Base-by-base conservation (phyloP, 2,113 vertebrate genomes). In the Phrynosoma platyrhinos region DNA sequence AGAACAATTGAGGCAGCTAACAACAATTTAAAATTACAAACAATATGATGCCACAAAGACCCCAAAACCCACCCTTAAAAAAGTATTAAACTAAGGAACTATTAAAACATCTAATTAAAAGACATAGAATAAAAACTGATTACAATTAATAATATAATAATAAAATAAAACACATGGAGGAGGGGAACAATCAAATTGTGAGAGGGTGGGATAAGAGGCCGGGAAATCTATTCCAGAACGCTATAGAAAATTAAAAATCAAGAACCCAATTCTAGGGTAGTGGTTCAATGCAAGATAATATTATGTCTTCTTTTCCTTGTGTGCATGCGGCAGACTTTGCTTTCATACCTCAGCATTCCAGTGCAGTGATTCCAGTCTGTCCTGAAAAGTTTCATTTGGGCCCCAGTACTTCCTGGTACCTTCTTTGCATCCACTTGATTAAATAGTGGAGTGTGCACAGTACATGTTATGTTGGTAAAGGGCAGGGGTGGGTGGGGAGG, bases 301-400 rank as follows among this genome's bases (percentile, higher is more conserved):
- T 40, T 80, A 32, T 32, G 30, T 82, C 52, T 36, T 71, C 71
- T 4, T 25, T 40, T 91, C 82, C 76, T 86, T 82, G 89, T 90
- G 87, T 91, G 78, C 90, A 90, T 21, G 21, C 40, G 40, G 42
- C 18, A 47, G 21, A 27, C 47, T 25, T 20, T 79, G 2, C 81
- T 89, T 79, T 66, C 91, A 88, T 89, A 82, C 83, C 53, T 64
- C 82, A 0, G 72, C 53, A 80, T 91, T 89, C 83, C 92, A 81
- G 85, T 88, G 76, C 86, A 87, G 77, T 81, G 79, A 91, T 95
- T 93, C 91, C 87, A 92, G 36, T 0, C 0, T 75, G 84, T 86
- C 89, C 93, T 87, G 85, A 86, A 88, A 91, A 87, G 84, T 91
- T 94, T 93, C 85, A 93, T 77, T 88, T 78, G 83, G 58, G 89